These are phyloP conservation scores for Oreochromis aureus DNA, from an alignment of 2,113 vertebrate genomes.

Conservation along the genomic window DNA sequence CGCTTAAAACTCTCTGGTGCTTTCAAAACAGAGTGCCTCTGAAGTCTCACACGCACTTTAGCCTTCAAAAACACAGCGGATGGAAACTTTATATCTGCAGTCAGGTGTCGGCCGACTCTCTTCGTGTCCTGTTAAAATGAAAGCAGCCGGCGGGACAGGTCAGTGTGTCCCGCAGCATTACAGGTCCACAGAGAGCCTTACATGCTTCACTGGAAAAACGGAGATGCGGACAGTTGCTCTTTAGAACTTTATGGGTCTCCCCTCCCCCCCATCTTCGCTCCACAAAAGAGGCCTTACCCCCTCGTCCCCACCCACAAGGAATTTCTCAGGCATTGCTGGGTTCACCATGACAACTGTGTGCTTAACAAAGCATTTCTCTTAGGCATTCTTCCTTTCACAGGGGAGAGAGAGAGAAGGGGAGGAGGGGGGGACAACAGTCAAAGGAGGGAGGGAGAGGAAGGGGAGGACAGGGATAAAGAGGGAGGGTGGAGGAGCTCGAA, in stretches of 20 bases:
- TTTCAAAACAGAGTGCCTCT: conserved; percentile 26
- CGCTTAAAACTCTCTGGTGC: not conserved
- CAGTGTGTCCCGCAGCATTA: conserved; percentile 17
- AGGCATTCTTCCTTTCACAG: conserved; percentile 76
- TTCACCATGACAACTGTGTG: conserved; percentile 76
- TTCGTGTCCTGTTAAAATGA: conserved; percentile 13
- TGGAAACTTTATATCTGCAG: conserved; percentile 14
- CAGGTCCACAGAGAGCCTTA: conserved; percentile 37
- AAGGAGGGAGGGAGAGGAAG: conserved; percentile 18
- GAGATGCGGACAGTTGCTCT: conserved; percentile 60
- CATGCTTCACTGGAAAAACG: conserved; percentile 48
- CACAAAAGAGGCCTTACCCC: conserved; percentile 71
- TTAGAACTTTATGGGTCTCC: conserved; percentile 66
- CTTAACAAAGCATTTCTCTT: conserved; percentile 82
- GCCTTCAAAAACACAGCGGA: not conserved
- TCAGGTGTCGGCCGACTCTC: conserved; percentile 9
- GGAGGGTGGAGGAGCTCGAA: conserved; percentile 38
- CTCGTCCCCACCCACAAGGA: conserved; percentile 73
- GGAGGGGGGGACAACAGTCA: conserved; percentile 37
- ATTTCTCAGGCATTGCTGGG: conserved; percentile 76
- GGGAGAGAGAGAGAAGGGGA: not conserved
- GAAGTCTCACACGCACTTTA: not conserved
- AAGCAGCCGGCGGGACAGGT: conserved; percentile 29
- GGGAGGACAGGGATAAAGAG: not conserved
- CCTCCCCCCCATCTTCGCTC: conserved; percentile 44